phyloP scores from a whole-genome alignment of 2,797 vertebrate species.

The Halcyon badia region DNA sequence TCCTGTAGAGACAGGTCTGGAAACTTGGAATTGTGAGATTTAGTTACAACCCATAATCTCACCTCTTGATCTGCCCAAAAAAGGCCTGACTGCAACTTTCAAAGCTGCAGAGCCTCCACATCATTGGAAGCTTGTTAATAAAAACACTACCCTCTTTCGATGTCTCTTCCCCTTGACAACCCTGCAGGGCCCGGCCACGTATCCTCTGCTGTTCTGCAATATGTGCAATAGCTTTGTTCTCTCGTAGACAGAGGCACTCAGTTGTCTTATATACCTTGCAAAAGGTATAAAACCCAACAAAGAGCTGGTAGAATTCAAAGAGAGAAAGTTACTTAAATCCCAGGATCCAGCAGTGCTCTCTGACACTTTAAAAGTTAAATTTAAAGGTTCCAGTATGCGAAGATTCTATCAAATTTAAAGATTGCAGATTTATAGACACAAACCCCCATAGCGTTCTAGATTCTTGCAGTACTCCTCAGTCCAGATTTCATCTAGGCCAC shows the following conservation, averaged over 20 bases:
- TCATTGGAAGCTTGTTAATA: neutral
- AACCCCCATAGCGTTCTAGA: neutral
- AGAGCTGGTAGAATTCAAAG: neutral
- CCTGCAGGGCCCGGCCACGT: neutral
- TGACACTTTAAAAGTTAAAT: neutral
- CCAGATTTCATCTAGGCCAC: neutral
- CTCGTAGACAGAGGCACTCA: neutral
- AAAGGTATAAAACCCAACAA: neutral
- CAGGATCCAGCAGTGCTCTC: neutral
- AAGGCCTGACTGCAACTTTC: neutral
- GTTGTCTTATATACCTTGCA: neutral
- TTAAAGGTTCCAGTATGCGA: neutral
- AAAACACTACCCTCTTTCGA: neutral
- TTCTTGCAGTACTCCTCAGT: neutral
- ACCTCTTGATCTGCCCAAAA: neutral
- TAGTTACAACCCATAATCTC: neutral
- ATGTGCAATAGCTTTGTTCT: neutral
- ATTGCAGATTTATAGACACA: neutral
- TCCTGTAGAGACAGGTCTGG: neutral
- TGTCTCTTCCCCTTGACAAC: neutral
- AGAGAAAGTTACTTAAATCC: neutral
- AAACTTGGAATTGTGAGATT: neutral
- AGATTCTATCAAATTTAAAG: neutral
- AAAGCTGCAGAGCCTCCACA: neutral
- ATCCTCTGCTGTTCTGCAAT: neutral